Evolutionary conservation across 2,888 invertebrate genomes (phyloP).

Genomic region (Tetropium fuscum): DNA sequence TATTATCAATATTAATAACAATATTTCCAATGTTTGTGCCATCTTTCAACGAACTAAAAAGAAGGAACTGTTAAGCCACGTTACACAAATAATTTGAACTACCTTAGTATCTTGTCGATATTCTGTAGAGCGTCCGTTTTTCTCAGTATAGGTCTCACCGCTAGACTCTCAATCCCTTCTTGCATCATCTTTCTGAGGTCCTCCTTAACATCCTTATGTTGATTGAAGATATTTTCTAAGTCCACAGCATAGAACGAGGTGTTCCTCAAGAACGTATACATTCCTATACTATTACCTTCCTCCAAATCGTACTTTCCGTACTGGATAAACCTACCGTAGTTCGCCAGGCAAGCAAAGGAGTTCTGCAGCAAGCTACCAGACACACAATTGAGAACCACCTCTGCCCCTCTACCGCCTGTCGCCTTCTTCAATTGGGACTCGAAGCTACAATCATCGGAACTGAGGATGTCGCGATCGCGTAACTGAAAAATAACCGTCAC

Average conservation of each 20-base stretch:
- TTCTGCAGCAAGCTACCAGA: conserved; percentile 89
- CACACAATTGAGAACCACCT: conserved; percentile 90
- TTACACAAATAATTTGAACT: conserved; percentile 38
- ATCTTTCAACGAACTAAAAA: conserved; percentile 52
- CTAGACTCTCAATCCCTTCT: conserved; percentile 74
- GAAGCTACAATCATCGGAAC: conserved; percentile 75
- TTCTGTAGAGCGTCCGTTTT: conserved; percentile 74
- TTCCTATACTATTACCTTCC: conserved; percentile 74
- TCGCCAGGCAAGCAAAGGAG: conserved; percentile 72
- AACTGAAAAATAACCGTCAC: conserved; percentile 48
- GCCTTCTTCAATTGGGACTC: conserved; percentile 84
- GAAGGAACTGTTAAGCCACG: background rate
- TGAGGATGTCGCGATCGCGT: conserved; percentile 56
- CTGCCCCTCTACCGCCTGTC: conserved; percentile 90
- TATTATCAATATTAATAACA: conserved; percentile 57
- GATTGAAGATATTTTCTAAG: conserved; percentile 75
- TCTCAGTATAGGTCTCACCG: conserved; percentile 76
- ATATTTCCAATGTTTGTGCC: conserved; percentile 58
- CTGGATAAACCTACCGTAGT: conserved; percentile 81
- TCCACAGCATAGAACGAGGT: conserved; percentile 84
- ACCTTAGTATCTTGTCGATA: conserved; percentile 76
- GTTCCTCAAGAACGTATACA: conserved; percentile 81
- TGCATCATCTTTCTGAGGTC: conserved; percentile 70
- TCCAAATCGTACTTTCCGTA: conserved; percentile 87
- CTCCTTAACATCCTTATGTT: conserved; percentile 68